Evolutionary conservation across 2,113 vertebrate species (phyloP).

Genomic region (Zosterops lateralis): DNA sequence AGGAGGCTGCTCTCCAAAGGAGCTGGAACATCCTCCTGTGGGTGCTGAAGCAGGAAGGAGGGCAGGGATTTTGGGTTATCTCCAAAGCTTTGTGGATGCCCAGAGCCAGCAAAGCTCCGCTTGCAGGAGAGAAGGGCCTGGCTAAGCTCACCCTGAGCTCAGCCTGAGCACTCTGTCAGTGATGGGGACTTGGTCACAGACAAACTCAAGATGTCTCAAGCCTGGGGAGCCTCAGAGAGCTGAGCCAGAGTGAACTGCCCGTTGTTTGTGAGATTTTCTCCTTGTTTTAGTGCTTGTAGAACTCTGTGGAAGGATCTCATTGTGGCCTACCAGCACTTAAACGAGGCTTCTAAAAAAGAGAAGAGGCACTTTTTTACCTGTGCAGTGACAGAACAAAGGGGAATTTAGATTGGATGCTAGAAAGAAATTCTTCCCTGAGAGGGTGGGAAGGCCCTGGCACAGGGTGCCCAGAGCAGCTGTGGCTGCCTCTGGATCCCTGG

Average conservation of each 20-base stretch:
- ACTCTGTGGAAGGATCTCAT: background rate
- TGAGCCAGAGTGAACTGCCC: background rate
- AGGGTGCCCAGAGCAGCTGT: background rate
- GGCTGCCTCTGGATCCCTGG: background rate
- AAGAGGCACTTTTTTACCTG: background rate
- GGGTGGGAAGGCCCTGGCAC: background rate
- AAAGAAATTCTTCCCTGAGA: background rate
- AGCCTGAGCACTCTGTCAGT: background rate
- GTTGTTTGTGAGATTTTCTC: background rate
- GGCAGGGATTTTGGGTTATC: background rate
- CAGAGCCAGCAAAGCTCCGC: background rate
- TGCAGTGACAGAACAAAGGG: background rate
- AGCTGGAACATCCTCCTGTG: background rate
- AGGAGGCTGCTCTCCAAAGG: background rate
- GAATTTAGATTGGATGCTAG: background rate
- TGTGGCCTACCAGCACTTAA: background rate
- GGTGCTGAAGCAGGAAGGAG: background rate
- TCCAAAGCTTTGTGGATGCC: background rate
- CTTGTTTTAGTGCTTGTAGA: background rate
- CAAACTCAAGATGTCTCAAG: fast-evolving
- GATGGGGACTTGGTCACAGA: background rate
- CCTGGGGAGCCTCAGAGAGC: background rate
- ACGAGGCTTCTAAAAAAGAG: background rate
- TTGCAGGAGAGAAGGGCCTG: background rate
- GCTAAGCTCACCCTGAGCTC: background rate